These are phyloP conservation scores for Eurois occulta DNA, from an alignment of 2,888 invertebrate species.

Conservation along the genomic window DNA sequence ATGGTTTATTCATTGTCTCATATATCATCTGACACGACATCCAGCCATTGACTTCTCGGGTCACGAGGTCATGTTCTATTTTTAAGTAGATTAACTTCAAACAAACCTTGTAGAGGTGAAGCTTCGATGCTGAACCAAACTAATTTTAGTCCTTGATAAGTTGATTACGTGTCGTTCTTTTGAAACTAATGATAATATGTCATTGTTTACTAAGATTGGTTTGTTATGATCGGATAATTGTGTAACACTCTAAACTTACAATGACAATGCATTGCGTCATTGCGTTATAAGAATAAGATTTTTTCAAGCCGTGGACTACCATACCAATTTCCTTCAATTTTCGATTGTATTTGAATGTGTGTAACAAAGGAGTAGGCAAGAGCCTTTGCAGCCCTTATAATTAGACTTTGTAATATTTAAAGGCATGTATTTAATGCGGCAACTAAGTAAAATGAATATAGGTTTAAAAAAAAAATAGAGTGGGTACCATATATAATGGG, in stretches of 20 bases:
- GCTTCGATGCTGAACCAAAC: not conserved
- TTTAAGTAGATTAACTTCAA: conserved; percentile 5
- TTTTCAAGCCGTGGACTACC: not conserved
- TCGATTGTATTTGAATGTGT: not conserved
- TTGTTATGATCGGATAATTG: not conserved
- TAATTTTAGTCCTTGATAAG: not conserved
- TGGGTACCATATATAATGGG: no score
- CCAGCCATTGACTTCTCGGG: conserved; percentile 21
- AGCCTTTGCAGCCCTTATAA: not conserved
- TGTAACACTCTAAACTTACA: no score
- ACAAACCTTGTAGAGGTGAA: not conserved
- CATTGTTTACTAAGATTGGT: not conserved
- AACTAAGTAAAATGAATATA: no score
- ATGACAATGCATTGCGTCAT: not conserved
- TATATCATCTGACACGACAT: conserved; percentile 40
- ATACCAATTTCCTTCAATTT: not conserved
- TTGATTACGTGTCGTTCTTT: not conserved
- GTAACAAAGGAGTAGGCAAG: not conserved
- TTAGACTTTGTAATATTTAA: not conserved
- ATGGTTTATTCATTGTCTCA: conserved; percentile 7
- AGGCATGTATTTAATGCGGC: no score
- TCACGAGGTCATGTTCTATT: conserved; percentile 33
- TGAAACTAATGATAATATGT: not conserved
- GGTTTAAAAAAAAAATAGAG: no score
- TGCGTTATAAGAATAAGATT: not conserved